Percentiles rank a stretch among this genome's conserved stretches.
Conservation (phyloP, 2,797 vertebrate species). For the Gila robusta region DNA sequence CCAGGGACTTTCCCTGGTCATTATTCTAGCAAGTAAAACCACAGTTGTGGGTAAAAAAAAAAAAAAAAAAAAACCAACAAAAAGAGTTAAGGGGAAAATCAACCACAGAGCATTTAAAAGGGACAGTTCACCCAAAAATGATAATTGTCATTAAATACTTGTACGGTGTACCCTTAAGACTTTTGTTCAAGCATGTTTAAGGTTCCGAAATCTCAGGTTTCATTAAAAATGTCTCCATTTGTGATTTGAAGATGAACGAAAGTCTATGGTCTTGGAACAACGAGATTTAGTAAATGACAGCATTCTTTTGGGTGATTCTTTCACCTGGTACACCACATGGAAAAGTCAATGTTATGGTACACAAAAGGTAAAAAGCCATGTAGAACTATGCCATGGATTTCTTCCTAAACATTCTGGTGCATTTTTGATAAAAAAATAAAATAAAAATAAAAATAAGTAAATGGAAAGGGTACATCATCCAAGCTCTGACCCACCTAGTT, state of each 20-base stretch:
- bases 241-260: background rate
- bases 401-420: background rate
- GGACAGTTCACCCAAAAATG: background rate
- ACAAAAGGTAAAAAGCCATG: background rate
- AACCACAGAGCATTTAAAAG: background rate
- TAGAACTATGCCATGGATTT: background rate
- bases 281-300: background rate
- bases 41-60: background rate
- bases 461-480: background rate
- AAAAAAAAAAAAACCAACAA: no score
- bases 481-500: background rate
- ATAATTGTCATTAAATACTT: no score
- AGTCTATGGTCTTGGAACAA: background rate
- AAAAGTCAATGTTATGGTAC: background rate
- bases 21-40: conserved; percentile 5
- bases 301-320: background rate
- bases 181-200: background rate
- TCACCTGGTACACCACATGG: background rate
- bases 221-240: background rate
- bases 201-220: background rate
- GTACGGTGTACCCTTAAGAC: background rate
- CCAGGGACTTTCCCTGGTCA: conserved; percentile 30
- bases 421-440: background rate
- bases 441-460: background rate
- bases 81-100: no score